These are phyloP conservation scores for Aquatica leii DNA, from an alignment of 2,888 invertebrate genomes.

Conservation along the genomic window DNA sequence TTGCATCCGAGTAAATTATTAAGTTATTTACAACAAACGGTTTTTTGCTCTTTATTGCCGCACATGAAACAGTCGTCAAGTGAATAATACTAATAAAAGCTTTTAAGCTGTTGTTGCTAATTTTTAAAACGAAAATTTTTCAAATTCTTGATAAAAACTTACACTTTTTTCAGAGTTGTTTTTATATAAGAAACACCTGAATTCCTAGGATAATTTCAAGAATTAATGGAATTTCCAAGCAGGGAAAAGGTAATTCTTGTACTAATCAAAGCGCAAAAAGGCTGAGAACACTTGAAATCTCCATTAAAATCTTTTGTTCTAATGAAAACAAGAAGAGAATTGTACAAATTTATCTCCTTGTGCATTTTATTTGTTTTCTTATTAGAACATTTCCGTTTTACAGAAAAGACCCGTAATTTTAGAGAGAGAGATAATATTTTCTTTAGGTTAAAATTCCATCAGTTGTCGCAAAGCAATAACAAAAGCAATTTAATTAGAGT, in stretches of 20 bases:
- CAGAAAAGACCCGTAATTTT: constrained; percentile 8
- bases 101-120: background rate
- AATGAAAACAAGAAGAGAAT: constrained; percentile 19
- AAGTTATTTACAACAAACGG: background rate
- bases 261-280: constrained; percentile 32
- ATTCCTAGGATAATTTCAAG: constrained; percentile 29
- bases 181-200: constrained; percentile 15
- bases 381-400: constrained; percentile 6
- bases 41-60: background rate
- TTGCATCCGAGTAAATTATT: too few relatives aligned
- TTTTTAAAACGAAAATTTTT: background rate
- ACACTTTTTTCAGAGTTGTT: too few relatives aligned
- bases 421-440: constrained; percentile 9
- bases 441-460: constrained; percentile 15
- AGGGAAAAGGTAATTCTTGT: constrained; percentile 31
- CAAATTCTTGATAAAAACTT: too few relatives aligned
- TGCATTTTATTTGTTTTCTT: constrained; percentile 10
- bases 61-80: background rate
- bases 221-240: constrained; percentile 29
- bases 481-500: constrained; percentile 27
- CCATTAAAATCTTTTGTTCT: constrained; percentile 29
- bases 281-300: constrained; percentile 27
- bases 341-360: constrained; percentile 12
- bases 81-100: background rate
- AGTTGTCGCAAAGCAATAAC: constrained; percentile 25